Evolutionary conservation across 2,113 vertebrate species (phyloP).

Genomic region (Odobenus rosmarus): DNA sequence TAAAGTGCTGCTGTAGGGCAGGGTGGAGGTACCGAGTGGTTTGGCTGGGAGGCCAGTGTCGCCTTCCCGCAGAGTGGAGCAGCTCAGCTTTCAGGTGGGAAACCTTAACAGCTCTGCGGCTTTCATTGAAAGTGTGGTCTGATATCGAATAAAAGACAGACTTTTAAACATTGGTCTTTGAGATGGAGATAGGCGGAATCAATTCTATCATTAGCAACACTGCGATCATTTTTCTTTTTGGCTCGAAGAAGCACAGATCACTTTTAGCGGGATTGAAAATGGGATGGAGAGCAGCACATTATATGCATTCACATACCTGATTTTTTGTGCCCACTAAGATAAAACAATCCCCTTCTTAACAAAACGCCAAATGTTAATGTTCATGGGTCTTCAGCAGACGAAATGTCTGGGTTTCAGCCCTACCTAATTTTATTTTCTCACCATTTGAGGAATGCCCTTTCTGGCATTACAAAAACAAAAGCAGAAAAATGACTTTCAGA

Average conservation of each 20-base stretch:
- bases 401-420: slow-evolving; percentile 32
- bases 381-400: background rate
- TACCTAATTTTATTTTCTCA: slow-evolving; percentile 66
- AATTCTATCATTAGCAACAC: background rate
- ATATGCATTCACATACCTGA: slow-evolving; percentile 36
- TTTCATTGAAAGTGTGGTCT: slow-evolving; percentile 45
- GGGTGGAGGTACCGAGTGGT: slow-evolving; percentile 9
- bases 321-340: slow-evolving; percentile 23
- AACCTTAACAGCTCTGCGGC: slow-evolving; percentile 16
- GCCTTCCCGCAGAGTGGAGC: background rate
- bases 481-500: slow-evolving; percentile 51
- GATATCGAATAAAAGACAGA: slow-evolving; percentile 48
- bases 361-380: background rate
- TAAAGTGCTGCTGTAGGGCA: background rate
- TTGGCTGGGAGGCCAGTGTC: slow-evolving; percentile 52
- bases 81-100: slow-evolving; percentile 69
- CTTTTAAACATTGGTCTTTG: slow-evolving; percentile 33
- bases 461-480: background rate
- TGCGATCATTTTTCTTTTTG: slow-evolving; percentile 66
- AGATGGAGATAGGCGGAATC: slow-evolving; percentile 54
- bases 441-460: slow-evolving; percentile 48
- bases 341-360: slow-evolving; percentile 45
- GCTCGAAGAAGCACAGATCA: background rate
- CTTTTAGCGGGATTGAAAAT: slow-evolving; percentile 36
- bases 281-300: slow-evolving; percentile 50